Evolutionary conservation across 2,797 vertebrate genomes (phyloP).

Genomic region (Oryzias dopingdopingensis): DNA sequence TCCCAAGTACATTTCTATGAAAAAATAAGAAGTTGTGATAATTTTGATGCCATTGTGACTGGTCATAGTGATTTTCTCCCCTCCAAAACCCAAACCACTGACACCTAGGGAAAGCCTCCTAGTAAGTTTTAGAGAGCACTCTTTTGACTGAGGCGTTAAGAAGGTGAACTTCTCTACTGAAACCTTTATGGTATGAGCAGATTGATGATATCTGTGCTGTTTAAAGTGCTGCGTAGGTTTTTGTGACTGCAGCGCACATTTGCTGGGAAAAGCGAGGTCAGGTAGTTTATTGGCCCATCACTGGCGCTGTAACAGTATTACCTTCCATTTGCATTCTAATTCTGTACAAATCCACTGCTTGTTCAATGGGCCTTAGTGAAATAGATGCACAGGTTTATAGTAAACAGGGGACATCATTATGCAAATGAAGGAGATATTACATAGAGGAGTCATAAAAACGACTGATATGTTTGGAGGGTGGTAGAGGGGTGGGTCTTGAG

Average conservation of each 20-base stretch:
- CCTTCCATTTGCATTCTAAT: slow-evolving; percentile 73
- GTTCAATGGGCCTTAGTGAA: slow-evolving; percentile 71
- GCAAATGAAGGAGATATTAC: slow-evolving; percentile 70
- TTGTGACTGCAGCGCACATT: slow-evolving; percentile 29
- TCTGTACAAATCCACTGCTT: slow-evolving; percentile 68
- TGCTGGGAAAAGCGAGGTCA: slow-evolving; percentile 20
- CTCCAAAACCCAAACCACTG: too few relatives aligned
- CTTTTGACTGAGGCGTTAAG: too few relatives aligned
- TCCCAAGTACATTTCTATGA: too few relatives aligned
- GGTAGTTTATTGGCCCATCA: slow-evolving; percentile 61
- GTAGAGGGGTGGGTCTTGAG: slow-evolving; percentile 37
- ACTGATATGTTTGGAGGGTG: slow-evolving; percentile 50
- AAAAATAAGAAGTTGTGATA: too few relatives aligned
- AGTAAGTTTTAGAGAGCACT: too few relatives aligned
- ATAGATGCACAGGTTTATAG: slow-evolving; percentile 71
- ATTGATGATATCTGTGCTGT: slow-evolving; percentile 41
- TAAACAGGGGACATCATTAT: slow-evolving; percentile 71
- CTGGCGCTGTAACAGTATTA: slow-evolving; percentile 53
- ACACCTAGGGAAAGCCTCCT: too few relatives aligned
- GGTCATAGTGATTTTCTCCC: too few relatives aligned
- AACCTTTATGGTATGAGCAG: slow-evolving; percentile 29
- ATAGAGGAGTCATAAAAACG: slow-evolving; percentile 57
- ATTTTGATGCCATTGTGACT: too few relatives aligned
- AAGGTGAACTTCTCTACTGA: slow-evolving; percentile 8
- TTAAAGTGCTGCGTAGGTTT: slow-evolving; percentile 27